Conservation (phyloP, 2,888 invertebrate species). For the Pasiphila rectangulata region DNA sequence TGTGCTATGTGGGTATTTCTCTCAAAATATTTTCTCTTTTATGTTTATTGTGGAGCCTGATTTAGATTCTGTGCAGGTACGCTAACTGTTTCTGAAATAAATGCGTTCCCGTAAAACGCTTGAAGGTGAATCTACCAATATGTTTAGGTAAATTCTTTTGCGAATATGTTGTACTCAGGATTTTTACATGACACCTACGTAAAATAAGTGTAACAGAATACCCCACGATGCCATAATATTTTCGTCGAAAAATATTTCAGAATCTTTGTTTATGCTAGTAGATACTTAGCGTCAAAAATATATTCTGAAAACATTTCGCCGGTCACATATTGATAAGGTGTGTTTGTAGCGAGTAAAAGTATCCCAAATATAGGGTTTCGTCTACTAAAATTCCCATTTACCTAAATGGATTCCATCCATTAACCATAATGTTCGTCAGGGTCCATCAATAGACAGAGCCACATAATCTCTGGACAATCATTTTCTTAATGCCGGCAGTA, state of each 20-base stretch:
- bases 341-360: background rate
- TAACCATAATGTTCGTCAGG: background rate
- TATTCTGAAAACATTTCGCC: background rate
- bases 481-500: background rate
- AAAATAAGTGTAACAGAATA: background rate
- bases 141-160: conserved; percentile 2
- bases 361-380: too few species aligned
- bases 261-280: background rate
- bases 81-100: conserved; percentile 14
- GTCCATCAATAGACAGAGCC: background rate
- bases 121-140: conserved; percentile 12
- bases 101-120: conserved; percentile 10
- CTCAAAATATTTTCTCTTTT: conserved; percentile 19
- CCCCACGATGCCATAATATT: background rate
- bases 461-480: background rate
- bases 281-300: background rate
- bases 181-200: conserved; percentile 1
- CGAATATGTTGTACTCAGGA: conserved; percentile 4
- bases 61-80: conserved; percentile 16
- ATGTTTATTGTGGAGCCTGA: conserved; percentile 14
- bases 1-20: conserved; percentile 23
- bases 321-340: background rate
- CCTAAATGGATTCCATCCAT: background rate
- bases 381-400: background rate
- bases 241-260: background rate